Percentiles rank a stretch among this genome's conserved stretches.
Conservation (phyloP, 2,797 vertebrate species). For the Rhinogobio ventralis region DNA sequence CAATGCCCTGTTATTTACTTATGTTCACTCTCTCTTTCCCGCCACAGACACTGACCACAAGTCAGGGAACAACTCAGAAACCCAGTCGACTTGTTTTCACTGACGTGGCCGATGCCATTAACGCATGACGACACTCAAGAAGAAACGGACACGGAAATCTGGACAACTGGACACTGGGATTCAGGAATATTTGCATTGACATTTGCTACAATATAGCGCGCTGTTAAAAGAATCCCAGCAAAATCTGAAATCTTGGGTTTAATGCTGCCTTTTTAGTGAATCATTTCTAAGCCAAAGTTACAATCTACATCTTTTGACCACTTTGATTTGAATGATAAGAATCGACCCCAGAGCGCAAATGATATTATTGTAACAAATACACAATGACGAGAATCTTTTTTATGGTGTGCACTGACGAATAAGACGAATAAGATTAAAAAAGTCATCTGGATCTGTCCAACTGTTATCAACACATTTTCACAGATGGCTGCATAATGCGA, state of each 20-base stretch:
- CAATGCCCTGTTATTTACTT: neutral
- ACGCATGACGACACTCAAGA: constrained; percentile 77
- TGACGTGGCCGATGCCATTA: constrained; percentile 93
- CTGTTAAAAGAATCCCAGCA: neutral
- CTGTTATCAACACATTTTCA: neutral
- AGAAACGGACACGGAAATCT: constrained; percentile 25
- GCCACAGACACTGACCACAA: constrained; percentile 85
- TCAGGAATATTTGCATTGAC: constrained; percentile 30
- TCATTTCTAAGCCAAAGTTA: neutral
- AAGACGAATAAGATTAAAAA: neutral
- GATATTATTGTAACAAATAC: neutral
- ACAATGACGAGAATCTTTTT: neutral
- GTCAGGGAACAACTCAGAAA: constrained; percentile 89
- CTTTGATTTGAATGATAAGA: neutral
- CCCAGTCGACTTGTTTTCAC: constrained; percentile 96
- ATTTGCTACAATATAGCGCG: neutral
- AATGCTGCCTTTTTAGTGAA: neutral
- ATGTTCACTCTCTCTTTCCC: neutral
- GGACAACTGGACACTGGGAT: constrained; percentile 35
- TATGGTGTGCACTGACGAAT: neutral
- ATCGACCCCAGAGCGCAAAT: neutral
- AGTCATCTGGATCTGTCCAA: neutral
- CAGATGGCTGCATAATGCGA: neutral
- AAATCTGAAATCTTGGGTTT: neutral
- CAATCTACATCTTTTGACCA: neutral